Evolutionary conservation across 2,888 invertebrate genomes (phyloP), one percentile per base, ranked within the genome.

Genomic region (Cybosia mesomella): DNA sequence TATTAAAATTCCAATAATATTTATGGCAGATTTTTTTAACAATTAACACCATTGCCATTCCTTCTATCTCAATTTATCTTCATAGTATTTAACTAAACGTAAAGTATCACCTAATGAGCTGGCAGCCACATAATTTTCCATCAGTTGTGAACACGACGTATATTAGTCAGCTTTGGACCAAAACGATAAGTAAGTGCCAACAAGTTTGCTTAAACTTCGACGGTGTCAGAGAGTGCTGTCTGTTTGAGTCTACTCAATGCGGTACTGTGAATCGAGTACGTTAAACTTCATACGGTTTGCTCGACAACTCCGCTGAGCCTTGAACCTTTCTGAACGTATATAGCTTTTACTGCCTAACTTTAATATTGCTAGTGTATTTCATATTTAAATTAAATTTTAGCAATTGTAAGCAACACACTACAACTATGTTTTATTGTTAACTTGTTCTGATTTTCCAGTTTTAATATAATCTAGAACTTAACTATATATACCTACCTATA

Each of bases 121-220:
- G 18, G 36, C 39, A 39, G 24, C 24, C 0, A 39, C 34, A 22
- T 39, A 18, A 59, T 59, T 39, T 59, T 59, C 39, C 13, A 59
- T 59, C 18, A 39, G 18, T 39, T 39, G 22, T 18, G 24, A 59
- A 22, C 59, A 59, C 59, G 59, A 59, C 34, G 36, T 15, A 59
- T 39, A 36, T 39, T 59, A 39, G 59, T 59, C 39, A 9, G 36
- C 15, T 59, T 22, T 59, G 36, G 59, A 22, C 36, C 34, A 22
- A 59, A 59, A 59, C 22, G 59, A 59, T 59, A 59, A 59, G 39
- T 59, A 39, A 39, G 10, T 24, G 24, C 59, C 59, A 39, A 59
- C 36, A 39, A 39, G 39, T 39, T 59, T 24, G 39, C 24, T 59
- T 21, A 59, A 59, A 59, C 39, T 39, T 59, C 9, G 39, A 18